Conservation (phyloP, 2,113 vertebrate genomes). For the Alouatta palliata region DNA sequence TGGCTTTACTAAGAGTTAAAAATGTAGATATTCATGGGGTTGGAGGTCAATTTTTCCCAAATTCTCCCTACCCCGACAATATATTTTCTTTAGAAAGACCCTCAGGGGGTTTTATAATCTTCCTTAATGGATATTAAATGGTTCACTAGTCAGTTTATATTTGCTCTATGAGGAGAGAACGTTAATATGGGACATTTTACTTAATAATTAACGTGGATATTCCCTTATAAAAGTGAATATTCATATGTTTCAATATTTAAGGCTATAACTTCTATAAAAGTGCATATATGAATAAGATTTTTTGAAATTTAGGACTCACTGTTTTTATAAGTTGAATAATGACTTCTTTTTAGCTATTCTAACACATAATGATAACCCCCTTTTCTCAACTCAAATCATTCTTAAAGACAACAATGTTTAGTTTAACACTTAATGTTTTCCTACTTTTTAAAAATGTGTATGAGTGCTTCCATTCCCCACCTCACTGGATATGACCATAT, state of each 20-base stretch:
- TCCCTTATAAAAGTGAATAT: slow-evolving; percentile 5
- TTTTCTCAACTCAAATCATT: slow-evolving; percentile 28
- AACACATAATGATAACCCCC: background rate
- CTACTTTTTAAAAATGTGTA: slow-evolving; percentile 10
- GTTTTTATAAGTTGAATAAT: slow-evolving; percentile 44
- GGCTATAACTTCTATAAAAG: background rate
- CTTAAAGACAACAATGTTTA: slow-evolving; percentile 1
- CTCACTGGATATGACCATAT: background rate
- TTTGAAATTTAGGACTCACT: slow-evolving; percentile 35
- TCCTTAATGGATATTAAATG: background rate
- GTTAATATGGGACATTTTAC: background rate
- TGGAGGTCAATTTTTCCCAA: background rate
- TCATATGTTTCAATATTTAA: slow-evolving; percentile 1
- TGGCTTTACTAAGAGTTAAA: slow-evolving; percentile 6
- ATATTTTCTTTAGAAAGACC: slow-evolving; percentile 44
- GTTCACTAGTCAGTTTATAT: background rate
- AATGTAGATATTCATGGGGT: background rate
- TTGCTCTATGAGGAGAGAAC: slow-evolving; percentile 34
- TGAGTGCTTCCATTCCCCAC: background rate
- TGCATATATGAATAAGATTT: background rate
- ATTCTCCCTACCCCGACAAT: background rate
- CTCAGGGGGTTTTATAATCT: slow-evolving; percentile 3
- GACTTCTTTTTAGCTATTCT: slow-evolving; percentile 22
- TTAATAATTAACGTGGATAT: background rate
- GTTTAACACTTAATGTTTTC: slow-evolving; percentile 31